Base-by-base conservation (phyloP, 2,113 vertebrate species). In the Chamaea fasciata region DNA sequence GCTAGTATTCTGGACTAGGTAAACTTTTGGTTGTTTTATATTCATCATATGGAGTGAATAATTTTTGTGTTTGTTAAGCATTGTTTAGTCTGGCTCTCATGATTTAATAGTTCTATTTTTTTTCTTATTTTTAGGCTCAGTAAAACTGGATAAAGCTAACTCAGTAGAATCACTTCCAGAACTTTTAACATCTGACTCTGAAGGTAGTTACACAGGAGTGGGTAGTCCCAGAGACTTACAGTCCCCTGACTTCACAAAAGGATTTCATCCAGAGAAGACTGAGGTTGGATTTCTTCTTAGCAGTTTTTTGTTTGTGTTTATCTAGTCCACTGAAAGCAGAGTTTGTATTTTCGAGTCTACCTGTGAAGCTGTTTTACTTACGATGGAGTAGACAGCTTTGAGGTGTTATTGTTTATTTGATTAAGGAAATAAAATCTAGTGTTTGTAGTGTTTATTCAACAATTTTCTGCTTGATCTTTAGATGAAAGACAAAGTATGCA, bases 111-210 rank as follows among this genome's bases (percentile, higher is more conserved):
- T 94, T 88, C 30, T 90, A 3, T 24, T 71, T 84, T 30, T 35
- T 18, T 57, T 87, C 35, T 95, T 74, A 63, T 90, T 92, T 91
- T 88, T 96, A 96, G 98, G 97, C 62, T 97, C 99, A 76, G 64
- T 98, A 65, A 98, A 98, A 97, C 97, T 98, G 67, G 97, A 92
- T 90, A 99, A 99, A 93, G 97, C 98, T 42, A 99, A 98, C 96
- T 99, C 99, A 14, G 95, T 98, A 47, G 99, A 99, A 90, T 99
- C 99, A 35, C 98, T 99, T 95, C 98, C 98, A 95, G 99, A 99
- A 84, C 97, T 99, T 59, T 92, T 99, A 95, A 99, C 98, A 2
- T 99, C 99, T 30, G 99, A 99, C 95, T 99, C 99, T 7, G 99
- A 99, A 98, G 98, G 99, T 89, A 99, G 99, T 98, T 99, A 97